Percentiles rank a stretch among this genome's conserved stretches.
These are phyloP conservation scores for Phenganax subtilis DNA, from an alignment of 92 coral and sea anemone genomes.

Conservation along the genomic window DNA sequence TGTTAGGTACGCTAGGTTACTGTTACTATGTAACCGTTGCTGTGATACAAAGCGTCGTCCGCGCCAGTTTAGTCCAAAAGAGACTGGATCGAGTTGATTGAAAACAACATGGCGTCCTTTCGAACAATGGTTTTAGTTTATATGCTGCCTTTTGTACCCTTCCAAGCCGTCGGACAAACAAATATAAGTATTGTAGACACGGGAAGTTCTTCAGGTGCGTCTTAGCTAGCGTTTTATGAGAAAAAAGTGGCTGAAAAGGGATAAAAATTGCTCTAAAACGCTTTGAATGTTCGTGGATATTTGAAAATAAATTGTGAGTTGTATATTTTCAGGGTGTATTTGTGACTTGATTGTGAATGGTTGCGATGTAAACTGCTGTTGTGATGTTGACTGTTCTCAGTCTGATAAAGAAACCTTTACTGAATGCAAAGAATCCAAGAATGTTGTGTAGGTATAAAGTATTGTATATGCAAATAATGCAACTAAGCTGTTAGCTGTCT, in stretches of 20 bases:
- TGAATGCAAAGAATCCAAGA: conserved; percentile 65
- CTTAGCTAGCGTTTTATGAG: background rate
- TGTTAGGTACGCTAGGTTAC: too few relatives aligned
- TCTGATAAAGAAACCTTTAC: conserved; percentile 75
- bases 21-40: too few relatives aligned
- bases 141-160: background rate
- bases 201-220: conserved; percentile 31
- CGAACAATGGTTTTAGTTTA: background rate
- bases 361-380: conserved; percentile 90
- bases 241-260: background rate
- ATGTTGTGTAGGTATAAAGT: conserved; percentile 54
- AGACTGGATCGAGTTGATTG: conserved; percentile 20
- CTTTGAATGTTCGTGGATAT: background rate
- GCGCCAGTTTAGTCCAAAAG: background rate
- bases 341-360: conserved; percentile 91
- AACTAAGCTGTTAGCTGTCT: background rate
- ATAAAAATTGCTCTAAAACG: background rate
- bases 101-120: conserved; percentile 14
- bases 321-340: conserved; percentile 59
- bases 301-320: background rate
- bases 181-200: conserved; percentile 19
- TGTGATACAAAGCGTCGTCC: too few relatives aligned
- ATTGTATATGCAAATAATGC: background rate
- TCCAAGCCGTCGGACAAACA: background rate
- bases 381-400: conserved; percentile 80